These are phyloP conservation scores for Pipistrellus nathusii DNA, from an alignment of 2,797 vertebrate genomes.

Conservation along the genomic window DNA sequence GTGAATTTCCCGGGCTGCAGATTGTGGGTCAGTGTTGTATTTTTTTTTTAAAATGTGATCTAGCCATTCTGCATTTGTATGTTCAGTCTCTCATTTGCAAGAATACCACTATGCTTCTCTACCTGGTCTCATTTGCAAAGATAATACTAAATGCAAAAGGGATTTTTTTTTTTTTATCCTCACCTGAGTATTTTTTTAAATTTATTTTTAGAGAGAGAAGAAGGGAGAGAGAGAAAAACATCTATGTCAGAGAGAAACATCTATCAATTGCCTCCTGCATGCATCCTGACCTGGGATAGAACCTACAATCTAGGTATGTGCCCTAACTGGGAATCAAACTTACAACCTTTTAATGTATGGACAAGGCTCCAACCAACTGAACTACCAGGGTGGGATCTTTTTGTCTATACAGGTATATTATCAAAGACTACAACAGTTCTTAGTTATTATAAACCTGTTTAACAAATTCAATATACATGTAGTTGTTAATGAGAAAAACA, in stretches of 20 bases:
- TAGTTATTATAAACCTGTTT: slow-evolving; percentile 7
- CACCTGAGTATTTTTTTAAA: not conserved
- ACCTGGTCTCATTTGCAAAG: not conserved
- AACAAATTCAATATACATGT: not conserved
- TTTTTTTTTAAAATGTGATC: not conserved
- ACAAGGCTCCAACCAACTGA: not conserved
- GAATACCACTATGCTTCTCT: not conserved
- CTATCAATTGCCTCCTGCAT: not conserved
- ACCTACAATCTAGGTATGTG: not conserved
- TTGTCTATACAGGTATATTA: not conserved
- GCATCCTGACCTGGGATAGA: not conserved
- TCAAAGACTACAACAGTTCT: not conserved
- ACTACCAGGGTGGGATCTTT: not conserved
- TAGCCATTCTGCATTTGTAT: not conserved
- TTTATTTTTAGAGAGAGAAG: not conserved
- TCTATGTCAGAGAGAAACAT: not conserved
- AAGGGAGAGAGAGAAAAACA: not conserved
- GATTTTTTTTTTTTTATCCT: not conserved
- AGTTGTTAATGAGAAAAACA: not conserved
- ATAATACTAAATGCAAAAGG: not conserved
- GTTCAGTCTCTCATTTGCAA: not conserved
- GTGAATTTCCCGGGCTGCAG: not conserved
- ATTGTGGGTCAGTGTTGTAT: not conserved
- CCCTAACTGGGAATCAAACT: not conserved
- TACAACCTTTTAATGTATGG: not conserved